phyloP scores from a whole-genome alignment of 2,113 vertebrate genomes.

The Odontophorus gujanensis region DNA sequence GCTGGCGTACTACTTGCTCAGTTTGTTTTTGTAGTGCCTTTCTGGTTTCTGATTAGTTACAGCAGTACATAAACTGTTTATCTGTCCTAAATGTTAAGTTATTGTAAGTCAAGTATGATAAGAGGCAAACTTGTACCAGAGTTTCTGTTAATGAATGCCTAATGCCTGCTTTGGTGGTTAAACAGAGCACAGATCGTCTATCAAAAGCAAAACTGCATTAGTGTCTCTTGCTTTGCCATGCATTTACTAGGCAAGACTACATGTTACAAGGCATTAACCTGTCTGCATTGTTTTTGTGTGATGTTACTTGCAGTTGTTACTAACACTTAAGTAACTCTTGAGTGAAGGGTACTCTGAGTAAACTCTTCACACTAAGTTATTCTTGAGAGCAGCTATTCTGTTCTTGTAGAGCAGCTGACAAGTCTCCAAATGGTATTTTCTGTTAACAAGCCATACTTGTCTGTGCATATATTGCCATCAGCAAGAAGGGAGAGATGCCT shows the following conservation, averaged over 20 bases:
- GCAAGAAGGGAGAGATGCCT: background rate
- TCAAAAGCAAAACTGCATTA: background rate
- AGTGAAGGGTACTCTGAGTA: background rate
- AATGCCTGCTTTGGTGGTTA: background rate
- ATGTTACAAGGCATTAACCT: background rate
- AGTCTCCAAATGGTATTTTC: too few relatives aligned
- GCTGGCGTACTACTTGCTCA: background rate
- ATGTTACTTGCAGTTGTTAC: background rate
- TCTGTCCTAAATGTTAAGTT: background rate
- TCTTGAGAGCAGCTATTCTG: rapidly evolving
- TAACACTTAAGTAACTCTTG: background rate
- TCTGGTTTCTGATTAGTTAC: background rate
- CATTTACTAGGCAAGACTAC: too few relatives aligned
- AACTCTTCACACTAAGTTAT: rapidly evolving
- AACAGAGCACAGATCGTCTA: background rate
- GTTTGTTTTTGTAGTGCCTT: background rate
- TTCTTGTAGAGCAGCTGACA: background rate
- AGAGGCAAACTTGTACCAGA: background rate
- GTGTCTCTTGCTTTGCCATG: too few relatives aligned
- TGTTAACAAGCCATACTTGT: background rate
- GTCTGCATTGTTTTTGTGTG: background rate
- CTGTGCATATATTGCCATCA: background rate
- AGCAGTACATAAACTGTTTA: background rate
- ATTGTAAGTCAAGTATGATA: background rate
- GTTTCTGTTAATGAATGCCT: background rate